Evolutionary conservation across 2,797 vertebrate genomes (phyloP).

Genomic region (Propithecus deckenii): DNA sequence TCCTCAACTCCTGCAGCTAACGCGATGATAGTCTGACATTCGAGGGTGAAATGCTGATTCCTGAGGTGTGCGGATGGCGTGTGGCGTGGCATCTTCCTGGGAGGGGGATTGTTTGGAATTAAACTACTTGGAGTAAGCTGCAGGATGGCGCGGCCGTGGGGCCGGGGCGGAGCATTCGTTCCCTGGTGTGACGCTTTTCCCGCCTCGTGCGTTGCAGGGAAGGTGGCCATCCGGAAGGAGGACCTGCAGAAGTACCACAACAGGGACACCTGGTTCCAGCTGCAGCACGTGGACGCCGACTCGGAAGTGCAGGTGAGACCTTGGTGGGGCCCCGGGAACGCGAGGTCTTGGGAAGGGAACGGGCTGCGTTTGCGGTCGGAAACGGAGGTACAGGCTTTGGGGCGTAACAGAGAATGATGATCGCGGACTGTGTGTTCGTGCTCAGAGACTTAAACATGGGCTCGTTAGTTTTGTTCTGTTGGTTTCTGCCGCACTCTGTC

Average conservation of each 20-base stretch:
- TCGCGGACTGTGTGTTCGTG: neutral
- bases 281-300: slow-evolving; percentile 97
- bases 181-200: neutral
- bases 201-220: slow-evolving; percentile 86
- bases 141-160: accelerated
- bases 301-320: slow-evolving; percentile 97
- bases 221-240: slow-evolving; percentile 98
- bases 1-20: too few species aligned
- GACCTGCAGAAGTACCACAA: slow-evolving; percentile 98
- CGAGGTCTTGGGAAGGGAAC: too few species aligned
- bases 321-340: neutral
- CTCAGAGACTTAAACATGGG: too few species aligned
- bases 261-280: slow-evolving; percentile 99
- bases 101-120: neutral
- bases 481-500: too few species aligned
- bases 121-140: accelerated
- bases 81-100: neutral
- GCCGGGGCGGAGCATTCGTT: neutral
- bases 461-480: accelerated
- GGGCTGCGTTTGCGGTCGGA: neutral
- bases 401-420: neutral
- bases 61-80: neutral
- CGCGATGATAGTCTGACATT: too few species aligned
- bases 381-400: neutral
- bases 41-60: too few species aligned